These are phyloP conservation scores for Caranx ignobilis DNA, from an alignment of 2,113 vertebrate species.

Conservation along the genomic window DNA sequence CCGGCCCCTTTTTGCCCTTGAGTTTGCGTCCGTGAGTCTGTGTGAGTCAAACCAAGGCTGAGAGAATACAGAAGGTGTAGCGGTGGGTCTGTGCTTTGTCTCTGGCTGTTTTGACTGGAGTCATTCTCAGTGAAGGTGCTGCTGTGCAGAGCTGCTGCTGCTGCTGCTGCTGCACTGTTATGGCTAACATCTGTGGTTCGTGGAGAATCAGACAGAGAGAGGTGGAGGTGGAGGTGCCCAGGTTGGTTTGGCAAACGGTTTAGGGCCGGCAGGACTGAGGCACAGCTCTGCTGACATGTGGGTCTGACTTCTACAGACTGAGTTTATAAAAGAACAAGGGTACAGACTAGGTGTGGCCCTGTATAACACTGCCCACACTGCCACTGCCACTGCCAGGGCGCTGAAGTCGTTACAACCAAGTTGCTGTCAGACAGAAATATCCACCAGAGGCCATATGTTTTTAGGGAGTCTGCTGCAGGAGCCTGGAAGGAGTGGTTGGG, in stretches of 20 bases:
- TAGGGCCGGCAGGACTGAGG: background rate
- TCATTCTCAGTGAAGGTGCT: slow-evolving; percentile 26
- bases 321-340: slow-evolving; percentile 6
- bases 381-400: slow-evolving; percentile 1
- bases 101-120: slow-evolving; percentile 67
- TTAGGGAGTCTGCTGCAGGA: slow-evolving; percentile 34
- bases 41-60: slow-evolving; percentile 36
- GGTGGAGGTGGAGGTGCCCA: background rate
- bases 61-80: slow-evolving; percentile 13
- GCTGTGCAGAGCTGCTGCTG: slow-evolving; percentile 4
- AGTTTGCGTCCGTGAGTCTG: background rate
- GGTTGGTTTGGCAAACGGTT: slow-evolving; percentile 18
- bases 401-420: slow-evolving; percentile 44
- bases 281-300: background rate
- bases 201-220: background rate
- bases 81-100: slow-evolving; percentile 47
- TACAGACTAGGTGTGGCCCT: slow-evolving; percentile 54
- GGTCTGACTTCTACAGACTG: slow-evolving; percentile 5
- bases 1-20: slow-evolving; percentile 1
- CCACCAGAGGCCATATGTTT: slow-evolving; percentile 48
- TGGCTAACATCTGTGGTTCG: slow-evolving; percentile 60
- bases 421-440: slow-evolving; percentile 43
- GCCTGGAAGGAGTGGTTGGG: background rate
- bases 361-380: slow-evolving; percentile 19
- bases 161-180: slow-evolving; percentile 41